These are phyloP conservation scores for Pipistrellus nathusii DNA, from an alignment of 2,797 vertebrate species.

Conservation along the genomic window DNA sequence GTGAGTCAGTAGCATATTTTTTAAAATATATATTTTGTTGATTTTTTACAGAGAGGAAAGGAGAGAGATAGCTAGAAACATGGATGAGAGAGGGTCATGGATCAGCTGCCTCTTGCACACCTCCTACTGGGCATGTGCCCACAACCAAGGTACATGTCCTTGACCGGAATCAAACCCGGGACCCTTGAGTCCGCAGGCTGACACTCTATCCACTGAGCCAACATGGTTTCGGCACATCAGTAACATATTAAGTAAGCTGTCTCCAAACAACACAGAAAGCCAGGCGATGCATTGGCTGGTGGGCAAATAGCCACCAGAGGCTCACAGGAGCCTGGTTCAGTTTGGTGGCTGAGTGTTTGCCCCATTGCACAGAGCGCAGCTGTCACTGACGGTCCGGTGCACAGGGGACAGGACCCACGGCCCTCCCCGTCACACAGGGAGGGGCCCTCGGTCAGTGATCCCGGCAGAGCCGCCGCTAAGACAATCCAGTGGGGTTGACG, in stretches of 20 bases:
- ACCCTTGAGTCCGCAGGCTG: no score
- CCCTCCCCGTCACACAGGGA: background rate
- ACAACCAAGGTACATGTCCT: no score
- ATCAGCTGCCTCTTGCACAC: no score
- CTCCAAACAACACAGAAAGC: background rate
- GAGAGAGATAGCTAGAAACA: no score
- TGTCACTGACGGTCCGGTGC: accelerated
- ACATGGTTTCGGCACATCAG: no score
- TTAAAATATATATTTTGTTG: no score
- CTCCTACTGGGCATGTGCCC: no score
- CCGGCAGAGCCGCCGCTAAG: background rate
- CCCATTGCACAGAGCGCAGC: background rate
- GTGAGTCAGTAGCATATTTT: background rate
- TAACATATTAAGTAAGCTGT: no score
- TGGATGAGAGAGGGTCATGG: no score
- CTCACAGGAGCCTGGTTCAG: background rate
- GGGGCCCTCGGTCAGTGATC: slow-evolving; percentile 63
- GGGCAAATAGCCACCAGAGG: background rate
- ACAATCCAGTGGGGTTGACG: background rate
- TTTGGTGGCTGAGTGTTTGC: background rate
- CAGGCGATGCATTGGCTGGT: background rate
- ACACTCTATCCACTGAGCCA: no score
- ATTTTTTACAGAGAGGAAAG: no score
- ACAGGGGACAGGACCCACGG: background rate
- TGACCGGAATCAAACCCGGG: no score